phyloP scores from a whole-genome alignment of 1,140 invertebrate species.

The Eupeodes corollae region DNA sequence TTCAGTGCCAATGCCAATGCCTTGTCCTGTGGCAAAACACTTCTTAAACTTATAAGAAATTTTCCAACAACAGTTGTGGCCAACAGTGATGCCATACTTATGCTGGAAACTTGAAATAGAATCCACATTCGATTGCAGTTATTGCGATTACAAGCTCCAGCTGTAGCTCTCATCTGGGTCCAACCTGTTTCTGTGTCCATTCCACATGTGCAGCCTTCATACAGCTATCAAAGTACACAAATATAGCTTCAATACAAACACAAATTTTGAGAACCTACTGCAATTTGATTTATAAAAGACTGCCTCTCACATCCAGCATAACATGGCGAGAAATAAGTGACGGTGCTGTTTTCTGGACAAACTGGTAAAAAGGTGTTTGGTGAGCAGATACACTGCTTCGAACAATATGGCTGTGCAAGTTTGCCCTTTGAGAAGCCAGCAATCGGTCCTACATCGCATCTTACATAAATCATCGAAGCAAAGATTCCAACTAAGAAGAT shows the following conservation, averaged over 20 bases:
- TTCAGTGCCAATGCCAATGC: conserved; percentile 46
- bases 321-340: conserved; percentile 57
- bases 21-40: conserved; percentile 45
- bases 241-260: conserved; percentile 4
- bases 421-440: conserved; percentile 37
- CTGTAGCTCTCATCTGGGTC: conserved; percentile 26
- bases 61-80: conserved; percentile 44
- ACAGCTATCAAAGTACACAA: conserved; percentile 32
- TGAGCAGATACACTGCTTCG: conserved; percentile 49
- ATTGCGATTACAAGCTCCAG: conserved; percentile 44
- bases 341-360: conserved; percentile 43
- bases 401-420: conserved; percentile 44
- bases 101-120: conserved; percentile 41
- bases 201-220: conserved; percentile 43
- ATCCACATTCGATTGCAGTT: conserved; percentile 43
- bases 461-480: conserved; percentile 46
- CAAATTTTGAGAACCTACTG: conserved; percentile 8
- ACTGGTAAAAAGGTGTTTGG: conserved; percentile 51
- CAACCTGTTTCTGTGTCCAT: conserved; percentile 12
- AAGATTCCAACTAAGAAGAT: conserved; percentile 39
- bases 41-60: conserved; percentile 44
- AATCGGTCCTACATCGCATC: conserved; percentile 42
- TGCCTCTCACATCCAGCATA: conserved; percentile 51
- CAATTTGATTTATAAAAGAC: conserved; percentile 31
- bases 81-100: conserved; percentile 35